phyloP scores from a whole-genome alignment of 2,113 vertebrate species.

The Rhinogobius similis region DNA sequence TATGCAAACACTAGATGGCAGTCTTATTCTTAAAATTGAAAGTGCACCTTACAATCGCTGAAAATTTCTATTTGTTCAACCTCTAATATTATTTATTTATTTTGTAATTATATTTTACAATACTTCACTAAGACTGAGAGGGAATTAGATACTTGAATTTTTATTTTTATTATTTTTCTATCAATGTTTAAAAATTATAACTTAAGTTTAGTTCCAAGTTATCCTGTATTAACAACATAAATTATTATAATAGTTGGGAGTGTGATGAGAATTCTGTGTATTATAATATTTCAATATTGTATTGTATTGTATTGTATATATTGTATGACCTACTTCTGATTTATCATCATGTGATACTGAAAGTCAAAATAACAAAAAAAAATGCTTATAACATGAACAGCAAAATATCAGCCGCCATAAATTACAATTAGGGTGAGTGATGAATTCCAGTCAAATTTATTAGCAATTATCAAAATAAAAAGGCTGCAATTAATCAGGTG shows the following conservation, averaged over 20 bases:
- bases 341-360: neutral
- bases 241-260: too few relatives aligned
- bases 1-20: neutral
- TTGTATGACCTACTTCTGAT: neutral
- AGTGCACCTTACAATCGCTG: neutral
- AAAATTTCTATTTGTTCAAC: neutral
- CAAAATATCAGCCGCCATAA: neutral
- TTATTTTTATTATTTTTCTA: neutral
- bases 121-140: neutral
- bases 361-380: neutral
- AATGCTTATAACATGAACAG: neutral
- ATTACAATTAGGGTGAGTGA: neutral
- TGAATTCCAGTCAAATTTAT: neutral
- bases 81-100: neutral
- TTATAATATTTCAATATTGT: too few relatives aligned
- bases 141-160: neutral
- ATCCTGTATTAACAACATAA: too few relatives aligned
- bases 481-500: neutral
- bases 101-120: neutral
- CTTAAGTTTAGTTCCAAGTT: too few relatives aligned
- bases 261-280: too few relatives aligned
- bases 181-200: neutral
- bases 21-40: neutral
- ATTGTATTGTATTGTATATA: too few relatives aligned
- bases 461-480: neutral